A percentile compares a stretch with the other conserved stretches of the same genome.
Evolutionary conservation across 2,888 invertebrate genomes (phyloP).

Genomic region (Notodromas monacha): DNA sequence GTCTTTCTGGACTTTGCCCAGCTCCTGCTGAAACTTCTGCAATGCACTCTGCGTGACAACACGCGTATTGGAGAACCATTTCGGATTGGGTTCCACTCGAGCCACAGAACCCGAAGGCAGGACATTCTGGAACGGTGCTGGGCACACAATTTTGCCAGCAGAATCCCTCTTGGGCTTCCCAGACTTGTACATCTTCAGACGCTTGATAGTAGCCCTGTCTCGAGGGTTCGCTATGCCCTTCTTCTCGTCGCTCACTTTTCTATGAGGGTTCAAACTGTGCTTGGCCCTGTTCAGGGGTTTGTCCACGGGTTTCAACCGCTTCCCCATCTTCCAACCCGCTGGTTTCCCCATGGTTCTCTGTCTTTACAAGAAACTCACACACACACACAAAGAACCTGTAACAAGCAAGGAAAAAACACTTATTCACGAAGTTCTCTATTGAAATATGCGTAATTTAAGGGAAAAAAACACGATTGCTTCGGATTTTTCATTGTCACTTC

Average conservation of each 20-base stretch:
- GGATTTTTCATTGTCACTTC: too few species aligned
- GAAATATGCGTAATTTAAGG: too few species aligned
- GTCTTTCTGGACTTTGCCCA: constrained; percentile 71
- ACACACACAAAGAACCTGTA: too few species aligned
- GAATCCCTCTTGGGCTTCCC: constrained; percentile 75
- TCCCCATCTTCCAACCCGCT: too few species aligned
- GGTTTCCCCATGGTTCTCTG: too few species aligned
- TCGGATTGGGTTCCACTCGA: constrained; percentile 81
- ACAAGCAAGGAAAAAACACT: too few species aligned
- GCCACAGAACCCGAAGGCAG: constrained; percentile 60
- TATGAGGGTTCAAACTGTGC: constrained; percentile 83
- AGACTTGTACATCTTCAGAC: constrained; percentile 91
- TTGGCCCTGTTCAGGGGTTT: constrained; percentile 51
- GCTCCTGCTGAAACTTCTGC: constrained; percentile 41
- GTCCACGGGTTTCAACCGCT: background rate
- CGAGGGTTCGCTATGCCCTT: constrained; percentile 54
- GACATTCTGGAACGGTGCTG: constrained; percentile 81
- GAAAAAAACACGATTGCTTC: too few species aligned
- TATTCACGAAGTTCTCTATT: too few species aligned
- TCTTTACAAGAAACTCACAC: too few species aligned
- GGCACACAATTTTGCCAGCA: constrained; percentile 48
- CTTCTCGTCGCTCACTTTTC: constrained; percentile 28
- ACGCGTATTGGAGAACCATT: constrained; percentile 95
- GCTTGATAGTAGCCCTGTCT: constrained; percentile 70
- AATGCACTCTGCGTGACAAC: constrained; percentile 52